These are phyloP conservation scores for Polyploca ridens DNA, from an alignment of 2,888 invertebrate species.

Conservation along the genomic window DNA sequence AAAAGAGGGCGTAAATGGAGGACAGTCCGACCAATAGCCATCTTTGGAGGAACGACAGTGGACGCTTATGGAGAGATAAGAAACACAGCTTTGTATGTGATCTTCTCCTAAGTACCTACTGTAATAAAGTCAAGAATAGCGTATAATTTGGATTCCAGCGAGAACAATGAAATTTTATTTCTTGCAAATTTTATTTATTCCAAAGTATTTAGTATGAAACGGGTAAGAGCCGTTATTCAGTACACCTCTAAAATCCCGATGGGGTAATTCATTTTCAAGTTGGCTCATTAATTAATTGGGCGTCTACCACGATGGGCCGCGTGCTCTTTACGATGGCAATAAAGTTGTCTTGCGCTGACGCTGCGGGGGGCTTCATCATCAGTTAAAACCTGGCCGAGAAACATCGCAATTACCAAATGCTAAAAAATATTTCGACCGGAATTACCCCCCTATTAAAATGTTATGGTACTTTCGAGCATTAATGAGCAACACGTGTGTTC, in stretches of 20 bases:
- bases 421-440: neutral
- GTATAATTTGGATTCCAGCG: constrained; percentile 19
- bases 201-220: constrained; percentile 51
- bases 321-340: constrained; percentile 73
- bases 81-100: constrained; percentile 10
- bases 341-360: constrained; percentile 61
- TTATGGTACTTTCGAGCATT: neutral
- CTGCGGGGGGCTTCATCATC: constrained; percentile 60
- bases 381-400: neutral
- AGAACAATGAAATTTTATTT: constrained; percentile 56
- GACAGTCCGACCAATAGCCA: constrained; percentile 69
- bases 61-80: constrained; percentile 37
- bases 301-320: constrained; percentile 63
- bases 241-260: constrained; percentile 51
- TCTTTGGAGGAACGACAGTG: constrained; percentile 59
- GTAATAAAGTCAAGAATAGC: constrained; percentile 16
- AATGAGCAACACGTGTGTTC: constrained; percentile 11
- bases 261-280: constrained; percentile 73
- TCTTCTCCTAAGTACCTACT: neutral
- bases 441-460: constrained; percentile 5
- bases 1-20: constrained; percentile 70
- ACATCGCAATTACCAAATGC: constrained; percentile 5
- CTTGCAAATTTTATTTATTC: constrained; percentile 57
- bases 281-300: constrained; percentile 79
- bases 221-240: constrained; percentile 51